Percentiles rank a stretch among this genome's conserved stretches.
phyloP scores from a whole-genome alignment of 1,140 invertebrate species.

The Sminthurides bifidus region DNA sequence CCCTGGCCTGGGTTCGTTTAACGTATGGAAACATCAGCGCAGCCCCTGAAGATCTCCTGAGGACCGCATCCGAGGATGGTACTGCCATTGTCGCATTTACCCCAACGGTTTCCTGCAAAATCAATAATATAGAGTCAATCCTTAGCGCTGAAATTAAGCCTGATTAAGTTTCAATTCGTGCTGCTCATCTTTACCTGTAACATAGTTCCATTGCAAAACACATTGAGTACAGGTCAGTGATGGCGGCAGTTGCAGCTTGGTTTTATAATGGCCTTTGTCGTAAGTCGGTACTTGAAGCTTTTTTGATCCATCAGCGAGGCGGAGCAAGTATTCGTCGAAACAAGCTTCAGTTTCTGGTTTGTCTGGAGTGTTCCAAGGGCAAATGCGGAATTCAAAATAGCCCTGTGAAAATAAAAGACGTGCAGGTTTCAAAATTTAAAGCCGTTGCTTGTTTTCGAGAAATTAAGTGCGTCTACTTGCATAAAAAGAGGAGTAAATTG shows the following conservation, averaged over 20 bases:
- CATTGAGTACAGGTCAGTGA: constrained; percentile 35
- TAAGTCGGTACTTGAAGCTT: constrained; percentile 28
- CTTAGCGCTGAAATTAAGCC: too few relatives aligned
- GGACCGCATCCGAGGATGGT: too few relatives aligned
- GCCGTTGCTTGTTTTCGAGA: constrained; percentile 31
- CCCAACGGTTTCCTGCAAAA: too few relatives aligned
- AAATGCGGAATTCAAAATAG: constrained; percentile 76
- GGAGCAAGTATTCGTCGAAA: constrained; percentile 46
- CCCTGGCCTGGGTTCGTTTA: too few relatives aligned
- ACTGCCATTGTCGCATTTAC: too few relatives aligned
- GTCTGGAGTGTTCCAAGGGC: constrained; percentile 46
- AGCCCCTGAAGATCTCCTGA: too few relatives aligned
- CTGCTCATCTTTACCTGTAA: constrained; percentile 35
- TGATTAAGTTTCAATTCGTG: too few relatives aligned
- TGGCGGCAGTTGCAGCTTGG: constrained; percentile 33
- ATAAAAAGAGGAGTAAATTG: too few relatives aligned
- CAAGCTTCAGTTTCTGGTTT: constrained; percentile 51
- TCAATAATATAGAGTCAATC: too few relatives aligned
- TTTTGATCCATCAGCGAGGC: constrained; percentile 39
- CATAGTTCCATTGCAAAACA: constrained; percentile 37
- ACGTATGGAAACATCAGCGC: too few relatives aligned
- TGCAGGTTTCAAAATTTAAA: too few relatives aligned
- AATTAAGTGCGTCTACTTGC: too few relatives aligned
- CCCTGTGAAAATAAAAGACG: constrained; percentile 40
- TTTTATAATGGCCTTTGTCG: constrained; percentile 24